Percentiles rank a stretch among this genome's conserved stretches.
These are phyloP conservation scores for Ypsolopha scabrella DNA, from an alignment of 2,888 invertebrate species.

Conservation along the genomic window DNA sequence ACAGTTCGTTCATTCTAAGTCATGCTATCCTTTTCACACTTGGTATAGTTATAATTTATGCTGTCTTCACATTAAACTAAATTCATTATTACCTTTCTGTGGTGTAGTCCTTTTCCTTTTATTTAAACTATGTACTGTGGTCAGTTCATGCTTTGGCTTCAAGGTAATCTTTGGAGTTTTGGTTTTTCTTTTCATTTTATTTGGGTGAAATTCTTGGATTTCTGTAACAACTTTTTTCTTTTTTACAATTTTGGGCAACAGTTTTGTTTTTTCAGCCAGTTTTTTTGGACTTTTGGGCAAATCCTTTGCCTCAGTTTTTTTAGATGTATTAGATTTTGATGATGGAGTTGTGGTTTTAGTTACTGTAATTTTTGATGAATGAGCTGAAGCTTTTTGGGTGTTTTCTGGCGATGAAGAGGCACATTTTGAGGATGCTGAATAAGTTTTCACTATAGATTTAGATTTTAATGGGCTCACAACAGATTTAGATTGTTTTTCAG, in stretches of 20 bases:
- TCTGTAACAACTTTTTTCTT: neutral
- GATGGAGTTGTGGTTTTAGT: neutral
- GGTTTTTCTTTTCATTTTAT: conserved; percentile 27
- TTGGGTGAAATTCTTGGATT: conserved; percentile 30
- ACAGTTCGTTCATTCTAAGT: too few species aligned
- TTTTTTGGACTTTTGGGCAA: neutral
- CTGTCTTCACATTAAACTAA: neutral
- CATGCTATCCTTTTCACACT: too few species aligned
- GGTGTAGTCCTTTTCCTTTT: conserved; percentile 38
- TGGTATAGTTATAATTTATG: neutral
- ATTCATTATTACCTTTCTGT: conserved; percentile 23
- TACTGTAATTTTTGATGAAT: neutral
- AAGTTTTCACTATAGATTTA: too few species aligned
- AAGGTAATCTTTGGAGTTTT: conserved; percentile 27
- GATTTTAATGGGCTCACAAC: too few species aligned
- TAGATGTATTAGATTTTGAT: conserved; percentile 10
- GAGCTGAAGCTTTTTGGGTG: too few species aligned
- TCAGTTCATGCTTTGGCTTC: conserved; percentile 30
- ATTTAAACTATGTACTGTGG: conserved; percentile 25
- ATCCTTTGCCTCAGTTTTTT: conserved; percentile 5
- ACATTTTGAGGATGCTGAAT: too few species aligned
- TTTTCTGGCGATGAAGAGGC: too few species aligned
- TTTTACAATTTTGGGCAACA: conserved; percentile 9
- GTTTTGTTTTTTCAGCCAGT: neutral
- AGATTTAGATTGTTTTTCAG: neutral